phyloP scores from a whole-genome alignment of 2,113 vertebrate species.

The Atherinomorus stipes region DNA sequence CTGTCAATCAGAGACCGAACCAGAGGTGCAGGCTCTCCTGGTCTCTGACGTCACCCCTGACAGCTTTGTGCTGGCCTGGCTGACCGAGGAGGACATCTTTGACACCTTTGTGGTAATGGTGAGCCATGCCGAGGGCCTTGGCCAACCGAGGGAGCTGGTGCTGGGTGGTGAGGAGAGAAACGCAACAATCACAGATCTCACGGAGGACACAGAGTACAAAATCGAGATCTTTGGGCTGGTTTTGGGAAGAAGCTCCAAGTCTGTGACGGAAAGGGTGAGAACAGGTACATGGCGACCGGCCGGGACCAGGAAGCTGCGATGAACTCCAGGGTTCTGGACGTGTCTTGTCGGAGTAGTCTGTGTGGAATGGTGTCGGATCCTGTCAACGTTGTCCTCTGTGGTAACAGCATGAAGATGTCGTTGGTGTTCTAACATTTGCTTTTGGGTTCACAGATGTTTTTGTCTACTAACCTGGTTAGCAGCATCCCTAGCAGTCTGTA shows the following conservation, averaged over 20 bases:
- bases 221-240: slow-evolving; percentile 90
- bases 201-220: slow-evolving; percentile 89
- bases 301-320: not conserved
- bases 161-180: slow-evolving; percentile 86
- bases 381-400: slow-evolving; percentile 25
- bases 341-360: slow-evolving; percentile 34
- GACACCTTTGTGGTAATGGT: slow-evolving; percentile 94
- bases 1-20: slow-evolving; percentile 89
- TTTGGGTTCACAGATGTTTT: not conserved
- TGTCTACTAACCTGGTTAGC: slow-evolving; percentile 52
- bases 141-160: slow-evolving; percentile 85
- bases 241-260: slow-evolving; percentile 88
- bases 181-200: slow-evolving; percentile 84
- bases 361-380: slow-evolving; percentile 27
- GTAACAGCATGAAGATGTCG: slow-evolving; percentile 55
- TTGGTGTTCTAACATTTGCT: slow-evolving; percentile 31
- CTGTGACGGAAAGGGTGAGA: slow-evolving; percentile 84
- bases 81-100: slow-evolving; percentile 89
- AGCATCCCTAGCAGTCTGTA: not conserved
- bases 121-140: slow-evolving; percentile 81
- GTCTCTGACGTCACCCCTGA: slow-evolving; percentile 87
- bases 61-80: slow-evolving; percentile 91
- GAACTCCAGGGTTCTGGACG: slow-evolving; percentile 19
- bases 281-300: slow-evolving; percentile 89
- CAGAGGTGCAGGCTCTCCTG: slow-evolving; percentile 90